phyloP scores from a whole-genome alignment of 2,888 invertebrate genomes.

The Mesochorus sp. region DNA sequence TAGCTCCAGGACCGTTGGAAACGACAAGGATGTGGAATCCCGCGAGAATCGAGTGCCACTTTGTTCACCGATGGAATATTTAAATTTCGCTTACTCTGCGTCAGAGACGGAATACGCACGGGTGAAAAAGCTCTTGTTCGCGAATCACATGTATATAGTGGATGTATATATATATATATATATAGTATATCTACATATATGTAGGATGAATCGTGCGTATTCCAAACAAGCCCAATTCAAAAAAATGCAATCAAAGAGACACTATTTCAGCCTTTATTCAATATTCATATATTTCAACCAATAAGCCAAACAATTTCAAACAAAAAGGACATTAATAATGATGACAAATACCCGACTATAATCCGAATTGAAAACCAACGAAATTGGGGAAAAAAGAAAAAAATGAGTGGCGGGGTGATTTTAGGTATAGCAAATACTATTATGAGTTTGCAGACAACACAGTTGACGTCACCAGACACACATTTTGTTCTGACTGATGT shows the following conservation, averaged over 20 bases:
- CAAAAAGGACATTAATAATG: no score
- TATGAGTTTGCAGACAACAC: background rate
- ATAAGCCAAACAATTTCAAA: no score
- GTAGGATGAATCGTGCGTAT: no score
- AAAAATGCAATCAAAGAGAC: no score
- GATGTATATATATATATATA: background rate
- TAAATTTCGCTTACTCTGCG: conserved; percentile 47
- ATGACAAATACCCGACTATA: no score
- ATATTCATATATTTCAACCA: no score
- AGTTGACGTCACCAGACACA: conserved; percentile 9
- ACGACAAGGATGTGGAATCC: conserved; percentile 37
- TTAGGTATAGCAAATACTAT: no score
- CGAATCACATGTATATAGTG: background rate
- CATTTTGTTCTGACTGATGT: conserved; percentile 42
- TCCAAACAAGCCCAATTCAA: no score
- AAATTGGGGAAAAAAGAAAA: no score
- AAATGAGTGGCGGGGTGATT: no score
- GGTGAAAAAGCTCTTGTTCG: conserved; percentile 38
- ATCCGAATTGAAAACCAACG: no score
- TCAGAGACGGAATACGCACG: conserved; percentile 33
- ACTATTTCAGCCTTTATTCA: no score
- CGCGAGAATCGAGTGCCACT: conserved; percentile 53
- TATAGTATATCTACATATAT: background rate
- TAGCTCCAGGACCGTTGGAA: conserved; percentile 22
- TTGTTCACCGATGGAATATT: conserved; percentile 57